phyloP scores from a whole-genome alignment of 2,888 invertebrate species.

The Scaptomyza flava region DNA sequence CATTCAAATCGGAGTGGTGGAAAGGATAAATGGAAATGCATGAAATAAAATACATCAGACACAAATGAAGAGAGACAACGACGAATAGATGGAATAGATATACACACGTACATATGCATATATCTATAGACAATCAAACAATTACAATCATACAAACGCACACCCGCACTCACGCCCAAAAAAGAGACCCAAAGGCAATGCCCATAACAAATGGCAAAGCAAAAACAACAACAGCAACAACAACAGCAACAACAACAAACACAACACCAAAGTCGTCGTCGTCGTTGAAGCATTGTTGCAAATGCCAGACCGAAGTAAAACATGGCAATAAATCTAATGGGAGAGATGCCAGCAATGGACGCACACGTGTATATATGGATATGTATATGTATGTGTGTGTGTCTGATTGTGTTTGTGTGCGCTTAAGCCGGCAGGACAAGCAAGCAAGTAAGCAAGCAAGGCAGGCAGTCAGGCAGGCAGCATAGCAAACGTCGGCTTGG shows the following conservation, averaged over 20 bases:
- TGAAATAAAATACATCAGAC: constrained; percentile 13
- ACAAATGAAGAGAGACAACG: constrained; percentile 40
- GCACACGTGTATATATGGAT: constrained; percentile 6
- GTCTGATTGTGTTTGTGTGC: constrained; percentile 13
- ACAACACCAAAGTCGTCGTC: constrained; percentile 30
- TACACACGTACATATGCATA: constrained; percentile 5
- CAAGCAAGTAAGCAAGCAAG: constrained; percentile 1
- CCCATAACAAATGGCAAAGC: constrained; percentile 49
- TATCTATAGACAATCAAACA: background rate
- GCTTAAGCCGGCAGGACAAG: constrained; percentile 40
- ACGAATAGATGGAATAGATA: constrained; percentile 15
- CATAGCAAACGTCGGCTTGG: constrained; percentile 44
- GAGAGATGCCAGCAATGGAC: constrained; percentile 63
- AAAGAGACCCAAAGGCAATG: background rate
- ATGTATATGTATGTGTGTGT: constrained; percentile 4
- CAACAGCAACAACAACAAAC: constrained; percentile 29
- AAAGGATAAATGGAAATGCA: constrained; percentile 28
- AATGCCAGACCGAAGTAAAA: constrained; percentile 70
- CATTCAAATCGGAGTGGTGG: constrained; percentile 13
- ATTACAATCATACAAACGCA: constrained; percentile 23
- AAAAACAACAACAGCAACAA: constrained; percentile 26
- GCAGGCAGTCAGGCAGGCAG: background rate
- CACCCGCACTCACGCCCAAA: constrained; percentile 24
- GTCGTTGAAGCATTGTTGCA: constrained; percentile 43
- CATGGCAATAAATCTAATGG: constrained; percentile 82